Percentiles rank a stretch among this genome's conserved stretches.
Evolutionary conservation across 2,113 vertebrate genomes (phyloP).

Genomic region (Coryphaenoides rupestris): DNA sequence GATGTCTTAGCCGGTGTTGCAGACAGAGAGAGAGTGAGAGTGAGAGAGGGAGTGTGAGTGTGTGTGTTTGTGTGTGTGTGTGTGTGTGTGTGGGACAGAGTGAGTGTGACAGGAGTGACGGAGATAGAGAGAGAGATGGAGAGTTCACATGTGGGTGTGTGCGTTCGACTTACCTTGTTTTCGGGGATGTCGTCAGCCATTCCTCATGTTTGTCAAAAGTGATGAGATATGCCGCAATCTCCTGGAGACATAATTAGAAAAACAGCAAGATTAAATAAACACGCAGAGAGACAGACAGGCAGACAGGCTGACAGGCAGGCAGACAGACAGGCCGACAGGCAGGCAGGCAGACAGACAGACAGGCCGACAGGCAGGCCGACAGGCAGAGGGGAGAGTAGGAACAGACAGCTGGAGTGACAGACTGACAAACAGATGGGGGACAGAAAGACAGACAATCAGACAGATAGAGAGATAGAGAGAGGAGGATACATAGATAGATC

Average conservation of each 20-base stretch:
- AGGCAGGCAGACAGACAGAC: not conserved
- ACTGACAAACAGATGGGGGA: not conserved
- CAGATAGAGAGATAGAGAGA: not conserved
- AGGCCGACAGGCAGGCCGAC: not conserved
- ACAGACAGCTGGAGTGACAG: no score
- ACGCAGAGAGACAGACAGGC: not conserved
- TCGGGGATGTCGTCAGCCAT: constrained; percentile 79
- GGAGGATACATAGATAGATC: no score
- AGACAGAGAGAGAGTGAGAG: not conserved
- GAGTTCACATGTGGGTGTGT: not conserved
- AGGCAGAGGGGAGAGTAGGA: no score
- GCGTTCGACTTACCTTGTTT: constrained; percentile 70
- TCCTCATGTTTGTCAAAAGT: constrained; percentile 80
- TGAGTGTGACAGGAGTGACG: no score
- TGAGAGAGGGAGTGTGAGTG: no score
- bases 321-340: no score
- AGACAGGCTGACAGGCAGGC: not conserved
- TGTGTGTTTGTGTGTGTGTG: no score
- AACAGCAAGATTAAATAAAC: constrained; percentile 36
- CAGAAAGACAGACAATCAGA: no score
- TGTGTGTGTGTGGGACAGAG: no score
- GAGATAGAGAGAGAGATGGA: no score
- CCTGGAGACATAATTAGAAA: constrained; percentile 60
- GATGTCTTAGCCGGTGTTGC: constrained; percentile 2
- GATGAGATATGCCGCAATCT: constrained; percentile 80